Percentiles rank a stretch among this genome's conserved stretches.
Conservation (phyloP, 1,140 invertebrate genomes). For the Anastrepha obliqua region DNA sequence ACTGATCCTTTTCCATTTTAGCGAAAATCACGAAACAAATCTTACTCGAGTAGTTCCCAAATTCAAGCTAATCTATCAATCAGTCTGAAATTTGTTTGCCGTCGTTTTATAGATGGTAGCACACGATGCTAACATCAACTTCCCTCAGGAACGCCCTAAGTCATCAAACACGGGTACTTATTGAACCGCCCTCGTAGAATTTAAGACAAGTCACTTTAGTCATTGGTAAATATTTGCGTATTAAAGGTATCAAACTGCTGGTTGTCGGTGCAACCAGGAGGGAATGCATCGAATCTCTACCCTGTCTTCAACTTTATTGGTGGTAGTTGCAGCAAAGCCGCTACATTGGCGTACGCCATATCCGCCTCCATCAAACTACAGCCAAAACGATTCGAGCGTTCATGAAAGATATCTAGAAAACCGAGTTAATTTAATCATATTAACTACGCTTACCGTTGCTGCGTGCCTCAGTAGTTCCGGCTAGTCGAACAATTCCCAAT, state of each 20-base stretch:
- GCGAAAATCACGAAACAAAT: too few species aligned
- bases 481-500: slow-evolving; percentile 10
- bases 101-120: too few species aligned
- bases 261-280: not conserved
- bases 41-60: too few species aligned
- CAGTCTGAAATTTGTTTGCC: too few species aligned
- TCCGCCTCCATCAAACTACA: slow-evolving; percentile 12
- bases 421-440: slow-evolving; percentile 73
- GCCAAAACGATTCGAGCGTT: not conserved
- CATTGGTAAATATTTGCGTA: slow-evolving; percentile 70
- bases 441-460: slow-evolving; percentile 65
- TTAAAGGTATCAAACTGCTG: slow-evolving; percentile 19
- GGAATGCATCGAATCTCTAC: not conserved
- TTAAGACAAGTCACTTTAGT: slow-evolving; percentile 60
- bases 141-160: too few species aligned
- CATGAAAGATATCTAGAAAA: slow-evolving; percentile 65
- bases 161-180: too few species aligned
- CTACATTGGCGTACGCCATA: slow-evolving; percentile 62
- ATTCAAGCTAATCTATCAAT: too few species aligned
- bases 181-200: too few species aligned
- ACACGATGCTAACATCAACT: too few species aligned
- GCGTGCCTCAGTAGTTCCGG: not conserved
- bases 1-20: too few species aligned
- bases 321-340: slow-evolving; percentile 43
- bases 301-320: not conserved